phyloP scores from a whole-genome alignment of 2,888 invertebrate species.

The Eupithecia inturbata region DNA sequence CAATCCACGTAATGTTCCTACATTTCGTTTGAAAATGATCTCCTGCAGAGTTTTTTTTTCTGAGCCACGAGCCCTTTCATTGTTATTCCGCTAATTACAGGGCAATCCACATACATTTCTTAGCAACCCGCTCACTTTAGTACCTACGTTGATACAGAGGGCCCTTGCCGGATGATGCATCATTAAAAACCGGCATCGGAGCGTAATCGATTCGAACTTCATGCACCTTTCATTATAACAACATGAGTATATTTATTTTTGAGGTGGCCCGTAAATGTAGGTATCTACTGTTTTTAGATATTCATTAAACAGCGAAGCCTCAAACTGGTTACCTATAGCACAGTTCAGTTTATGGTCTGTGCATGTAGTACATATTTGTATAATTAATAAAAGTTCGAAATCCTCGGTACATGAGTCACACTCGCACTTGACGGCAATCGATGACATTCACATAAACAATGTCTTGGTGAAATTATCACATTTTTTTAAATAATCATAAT shows the following conservation, averaged over 20 bases:
- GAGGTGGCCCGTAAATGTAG: neutral
- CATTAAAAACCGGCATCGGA: neutral
- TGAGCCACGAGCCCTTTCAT: constrained; percentile 27
- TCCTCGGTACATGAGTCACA: neutral
- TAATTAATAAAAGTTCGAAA: no score
- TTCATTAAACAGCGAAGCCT: no score
- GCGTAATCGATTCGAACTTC: neutral
- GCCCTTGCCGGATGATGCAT: constrained; percentile 1
- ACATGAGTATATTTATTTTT: neutral
- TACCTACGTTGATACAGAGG: neutral
- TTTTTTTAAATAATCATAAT: no score
- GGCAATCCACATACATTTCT: constrained; percentile 39
- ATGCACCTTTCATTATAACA: neutral
- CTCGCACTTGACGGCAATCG: neutral
- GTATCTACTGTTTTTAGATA: no score
- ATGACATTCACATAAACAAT: no score
- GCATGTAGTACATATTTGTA: no score
- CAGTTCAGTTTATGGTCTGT: no score
- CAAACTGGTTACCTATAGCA: no score
- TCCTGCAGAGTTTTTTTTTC: constrained; percentile 32
- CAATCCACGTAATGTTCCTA: constrained; percentile 13
- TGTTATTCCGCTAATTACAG: constrained; percentile 38
- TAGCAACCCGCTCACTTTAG: constrained; percentile 24
- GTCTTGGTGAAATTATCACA: no score
- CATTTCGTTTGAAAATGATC: constrained; percentile 32